Evolutionary conservation across 2,888 invertebrate genomes (phyloP), one percentile per base, ranked within the genome.

Genomic region (Ametastegia equiseti): DNA sequence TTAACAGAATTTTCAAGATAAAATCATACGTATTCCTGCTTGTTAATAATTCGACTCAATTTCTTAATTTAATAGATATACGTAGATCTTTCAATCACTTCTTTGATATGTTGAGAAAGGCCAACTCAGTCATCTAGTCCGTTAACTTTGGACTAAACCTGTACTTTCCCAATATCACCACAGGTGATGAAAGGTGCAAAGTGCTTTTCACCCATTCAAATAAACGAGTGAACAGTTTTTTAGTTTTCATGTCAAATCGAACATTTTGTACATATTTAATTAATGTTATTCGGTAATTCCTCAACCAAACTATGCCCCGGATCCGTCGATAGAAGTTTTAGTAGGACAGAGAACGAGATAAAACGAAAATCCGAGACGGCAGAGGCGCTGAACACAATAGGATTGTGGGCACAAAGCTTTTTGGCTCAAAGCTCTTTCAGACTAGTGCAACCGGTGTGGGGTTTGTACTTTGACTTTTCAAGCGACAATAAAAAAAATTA

Each of bases 371-470:
- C 19, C 67, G 39, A 67, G 33, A 36, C 36, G 19, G 36, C 15
- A 7, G 67, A 36, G 27, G 39, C 15, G 39, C 11, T 39, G 39
- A 67, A 39, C n/a, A 67, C 67, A 67, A 67, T 67, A n/a, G 39
- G 67, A 39, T 67, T 39, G 36, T 67, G 39, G 39, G 67, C 67
- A 39, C 39, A 67, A 67, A 36, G 67, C 67, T 19, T 39, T 67
- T 39, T 19, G 39, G 23, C 11, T 39, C 36, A 67, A 39, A 39
- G 67, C 39, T 7, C 39, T 67, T 39, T 39, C 39, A 23, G 67
- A 39, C 11, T 67, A 19, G 15, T n/a, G 39, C 19, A 3, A 67
- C 5, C 39, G 36, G 19, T n/a, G n/a, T 6, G 19, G 1, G 23
- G 19, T 67, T 39, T 67, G 13, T 67, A 67, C 39, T 39, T 36